Percentiles rank a stretch among this genome's conserved stretches.
Conservation (phyloP, 2,797 vertebrate species). For the Helostoma temminkii region DNA sequence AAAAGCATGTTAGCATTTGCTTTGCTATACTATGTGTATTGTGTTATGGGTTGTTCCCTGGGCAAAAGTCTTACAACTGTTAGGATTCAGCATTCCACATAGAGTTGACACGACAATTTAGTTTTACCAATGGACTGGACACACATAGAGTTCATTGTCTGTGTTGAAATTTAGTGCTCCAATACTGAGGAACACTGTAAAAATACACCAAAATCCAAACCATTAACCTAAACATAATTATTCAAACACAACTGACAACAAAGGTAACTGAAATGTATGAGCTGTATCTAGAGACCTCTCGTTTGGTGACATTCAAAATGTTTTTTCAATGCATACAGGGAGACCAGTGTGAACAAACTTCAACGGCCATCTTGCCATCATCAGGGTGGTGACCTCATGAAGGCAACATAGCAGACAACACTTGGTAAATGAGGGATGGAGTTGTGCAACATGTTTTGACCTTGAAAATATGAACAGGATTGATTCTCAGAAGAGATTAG, state of each 20-base stretch:
- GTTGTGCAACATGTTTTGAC: constrained; percentile 14
- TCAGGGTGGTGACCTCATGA: neutral
- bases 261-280: constrained; percentile 34
- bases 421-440: neutral
- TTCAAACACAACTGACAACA: constrained; percentile 29
- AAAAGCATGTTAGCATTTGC: constrained; percentile 63
- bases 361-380: neutral
- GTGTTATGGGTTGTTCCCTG: constrained; percentile 57
- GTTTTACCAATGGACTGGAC: constrained; percentile 42
- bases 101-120: constrained; percentile 38
- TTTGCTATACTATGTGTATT: constrained; percentile 55
- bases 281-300: neutral
- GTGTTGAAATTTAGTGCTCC: constrained; percentile 31
- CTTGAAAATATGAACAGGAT: constrained; percentile 22
- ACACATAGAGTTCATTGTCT: constrained; percentile 32
- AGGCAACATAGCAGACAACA: neutral
- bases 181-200: constrained; percentile 30
- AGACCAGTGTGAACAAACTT: neutral
- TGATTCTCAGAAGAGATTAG: neutral
- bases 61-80: constrained; percentile 44
- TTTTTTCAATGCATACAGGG: neutral
- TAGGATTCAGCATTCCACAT: constrained; percentile 62
- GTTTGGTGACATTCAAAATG: constrained; percentile 16
- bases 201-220: constrained; percentile 45
- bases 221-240: constrained; percentile 13